A percentile compares a stretch with the other conserved stretches of the same genome.
Conservation (phyloP, 2,113 vertebrate genomes). For the pig (Sus scrofa) region T2T-Sscrofa CM000813.6:3697001-3697500, state of each 20-base stretch:
- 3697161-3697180: neutral
- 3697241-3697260: neutral
- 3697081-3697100: fast-evolving
- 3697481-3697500: too few relatives aligned
- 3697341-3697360: neutral
- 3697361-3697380: neutral
- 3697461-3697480: too few relatives aligned
- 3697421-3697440: too few relatives aligned
- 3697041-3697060: neutral
- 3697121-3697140: neutral
- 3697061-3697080: fast-evolving
- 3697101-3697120: neutral
- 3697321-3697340: neutral
- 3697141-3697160: too few relatives aligned
- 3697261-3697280: neutral
- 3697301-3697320: neutral
- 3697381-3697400: too few relatives aligned
- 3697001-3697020: slow-evolving; percentile 13
- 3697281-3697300: neutral
- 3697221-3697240: neutral
- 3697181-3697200: neutral
- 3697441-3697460: too few relatives aligned
- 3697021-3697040: neutral
- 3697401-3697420: too few relatives aligned
- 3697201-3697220: neutral